Base-by-base conservation (phyloP, 92 coral and sea anemone genomes). In the Heteractis magnifica region DNA sequence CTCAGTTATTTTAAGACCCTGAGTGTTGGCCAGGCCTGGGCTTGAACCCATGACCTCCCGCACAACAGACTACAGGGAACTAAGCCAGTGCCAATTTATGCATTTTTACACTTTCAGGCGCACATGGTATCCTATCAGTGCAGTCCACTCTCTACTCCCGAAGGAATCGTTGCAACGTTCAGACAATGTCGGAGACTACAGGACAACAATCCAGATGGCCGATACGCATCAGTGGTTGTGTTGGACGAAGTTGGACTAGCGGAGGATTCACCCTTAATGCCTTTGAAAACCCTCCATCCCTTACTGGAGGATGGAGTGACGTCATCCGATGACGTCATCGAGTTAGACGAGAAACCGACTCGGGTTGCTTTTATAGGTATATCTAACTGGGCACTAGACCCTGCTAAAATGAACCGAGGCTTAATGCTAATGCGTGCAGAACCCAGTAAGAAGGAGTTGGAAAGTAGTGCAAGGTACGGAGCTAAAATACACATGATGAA, bases 321-420 rank as follows among this genome's bases (percentile, higher is more conserved):
- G 14, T 84, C 88, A 49, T 78, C 94, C 53, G 94, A 91, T 87
- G 94, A 91, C 64, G 89, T 91, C 82, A 89, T 91, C 82, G 90
- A 89, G 78, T 91, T 95, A 16, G 93, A 90, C 26, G 97, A 91
- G 60, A 92, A 88, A 75, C 84, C 92, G 0, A 86, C 83, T 34
- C 90, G 95, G 16, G 95, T 94, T 50, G 98, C 93, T 44, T 94
- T 94, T 71, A 91, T 94, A 79, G 98, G 98, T 12, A 86, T 94
- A 75, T 94, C 98, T 6, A 94, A 94, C 85, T 94, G 98, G 98
- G 96, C 94, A 34, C 83, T 93, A 49, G 97, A 93, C 64, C 94
- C 97, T 41, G 97, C 94, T 44, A 91, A 93, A 75, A 93, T 91
- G 94, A 91, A 91, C 79, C 92, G 97, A 34, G 94, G 92, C 9